phyloP scores from a whole-genome alignment of 2,888 invertebrate species.

The Matsumyia berberina region DNA sequence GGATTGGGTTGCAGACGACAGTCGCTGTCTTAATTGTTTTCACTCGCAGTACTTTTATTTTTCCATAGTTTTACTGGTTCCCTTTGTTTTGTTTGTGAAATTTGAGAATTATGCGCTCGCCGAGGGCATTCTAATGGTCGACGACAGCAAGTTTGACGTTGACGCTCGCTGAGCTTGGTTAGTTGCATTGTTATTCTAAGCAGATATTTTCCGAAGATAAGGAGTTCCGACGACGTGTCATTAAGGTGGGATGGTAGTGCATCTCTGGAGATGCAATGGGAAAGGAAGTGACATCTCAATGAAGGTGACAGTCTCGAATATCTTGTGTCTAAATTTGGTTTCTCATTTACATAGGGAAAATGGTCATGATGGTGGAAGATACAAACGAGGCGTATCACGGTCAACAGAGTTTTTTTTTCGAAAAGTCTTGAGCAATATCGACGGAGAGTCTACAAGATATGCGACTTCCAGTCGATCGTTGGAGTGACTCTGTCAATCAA shows the following conservation, averaged over 20 bases:
- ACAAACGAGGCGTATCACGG: too few relatives aligned
- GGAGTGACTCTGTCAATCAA: too few relatives aligned
- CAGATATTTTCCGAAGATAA: constrained; percentile 21
- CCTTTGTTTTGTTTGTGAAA: constrained; percentile 20
- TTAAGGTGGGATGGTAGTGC: not conserved
- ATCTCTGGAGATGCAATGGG: not conserved
- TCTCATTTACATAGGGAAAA: too few relatives aligned
- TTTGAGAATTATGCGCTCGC: constrained; percentile 15
- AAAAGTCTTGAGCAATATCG: too few relatives aligned
- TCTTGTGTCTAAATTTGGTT: constrained; percentile 8
- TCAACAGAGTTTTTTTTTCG: too few relatives aligned
- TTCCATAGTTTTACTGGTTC: constrained; percentile 18
- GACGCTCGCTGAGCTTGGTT: constrained; percentile 21
- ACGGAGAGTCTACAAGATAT: too few relatives aligned
- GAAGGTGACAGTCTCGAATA: constrained; percentile 11
- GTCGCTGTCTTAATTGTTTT: constrained; percentile 40
- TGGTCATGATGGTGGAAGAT: too few relatives aligned
- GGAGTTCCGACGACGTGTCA: not conserved
- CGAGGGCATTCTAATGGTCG: constrained; percentile 23
- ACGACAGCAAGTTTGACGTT: constrained; percentile 43
- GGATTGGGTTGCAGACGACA: constrained; percentile 39
- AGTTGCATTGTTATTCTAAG: constrained; percentile 35
- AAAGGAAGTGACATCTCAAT: constrained; percentile 17
- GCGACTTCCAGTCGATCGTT: too few relatives aligned
- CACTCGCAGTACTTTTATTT: constrained; percentile 41